A percentile compares a stretch with the other conserved stretches of the same genome.
Conservation (phyloP, 2,888 invertebrate species). For the Drosophila glabriapex region DNA sequence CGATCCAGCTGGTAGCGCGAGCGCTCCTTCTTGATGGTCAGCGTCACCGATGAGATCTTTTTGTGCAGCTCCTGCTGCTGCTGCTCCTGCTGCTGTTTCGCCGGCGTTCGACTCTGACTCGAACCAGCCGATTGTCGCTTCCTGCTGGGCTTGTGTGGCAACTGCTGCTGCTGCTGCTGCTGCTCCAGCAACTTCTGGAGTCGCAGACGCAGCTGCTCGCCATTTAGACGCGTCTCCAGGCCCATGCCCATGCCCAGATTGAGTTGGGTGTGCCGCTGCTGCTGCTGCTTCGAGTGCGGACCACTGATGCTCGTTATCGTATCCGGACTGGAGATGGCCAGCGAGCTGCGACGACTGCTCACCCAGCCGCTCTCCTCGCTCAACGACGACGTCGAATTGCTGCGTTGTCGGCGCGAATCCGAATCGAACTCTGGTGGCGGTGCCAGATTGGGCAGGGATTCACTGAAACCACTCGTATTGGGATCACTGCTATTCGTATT, state of each 20-base stretch:
- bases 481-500: slow-evolving; percentile 81
- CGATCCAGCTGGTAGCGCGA: slow-evolving; percentile 72
- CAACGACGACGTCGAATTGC: slow-evolving; percentile 88
- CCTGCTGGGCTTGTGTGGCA: slow-evolving; percentile 70
- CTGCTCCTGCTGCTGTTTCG: slow-evolving; percentile 46
- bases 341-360: slow-evolving; percentile 90
- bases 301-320: slow-evolving; percentile 79
- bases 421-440: slow-evolving; percentile 88
- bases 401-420: slow-evolving; percentile 79
- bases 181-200: slow-evolving; percentile 87
- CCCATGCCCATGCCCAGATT: slow-evolving; percentile 76
- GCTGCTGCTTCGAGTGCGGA: slow-evolving; percentile 51
- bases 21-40: slow-evolving; percentile 81
- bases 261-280: slow-evolving; percentile 67
- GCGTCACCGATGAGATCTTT: slow-evolving; percentile 82
- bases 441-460: slow-evolving; percentile 90
- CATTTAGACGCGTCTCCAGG: slow-evolving; percentile 86
- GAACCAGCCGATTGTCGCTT: slow-evolving; percentile 64
- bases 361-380: slow-evolving; percentile 96
- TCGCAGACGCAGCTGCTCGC: slow-evolving; percentile 89
- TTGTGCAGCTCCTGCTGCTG: slow-evolving; percentile 75
- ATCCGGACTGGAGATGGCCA: slow-evolving; percentile 88
- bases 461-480: slow-evolving; percentile 87
- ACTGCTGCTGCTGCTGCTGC: slow-evolving; percentile 72
- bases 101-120: slow-evolving; percentile 64